Conservation (phyloP, 2,888 invertebrate species). For the Cantharis rufa region DNA sequence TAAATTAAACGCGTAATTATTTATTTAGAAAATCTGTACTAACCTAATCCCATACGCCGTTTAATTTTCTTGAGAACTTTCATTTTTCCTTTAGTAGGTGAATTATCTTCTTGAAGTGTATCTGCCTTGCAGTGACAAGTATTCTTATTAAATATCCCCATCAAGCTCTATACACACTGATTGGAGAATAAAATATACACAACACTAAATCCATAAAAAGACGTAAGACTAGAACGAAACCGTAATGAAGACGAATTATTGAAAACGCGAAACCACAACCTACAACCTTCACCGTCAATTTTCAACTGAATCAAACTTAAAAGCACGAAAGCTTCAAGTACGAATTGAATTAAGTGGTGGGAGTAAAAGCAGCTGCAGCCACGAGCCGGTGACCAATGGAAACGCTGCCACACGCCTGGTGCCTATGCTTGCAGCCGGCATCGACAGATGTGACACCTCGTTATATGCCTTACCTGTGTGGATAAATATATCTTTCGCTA, state of each 20-base stretch:
- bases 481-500: not conserved
- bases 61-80: slow-evolving; percentile 89
- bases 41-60: slow-evolving; percentile 84
- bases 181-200: slow-evolving; percentile 8
- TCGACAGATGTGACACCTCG: slow-evolving; percentile 51
- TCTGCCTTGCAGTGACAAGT: slow-evolving; percentile 50
- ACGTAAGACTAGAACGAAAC: slow-evolving; percentile 13
- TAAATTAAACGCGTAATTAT: not conserved
- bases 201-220: slow-evolving; percentile 24
- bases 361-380: slow-evolving; percentile 53
- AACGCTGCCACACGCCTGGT: slow-evolving; percentile 61
- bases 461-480: slow-evolving; percentile 19
- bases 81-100: slow-evolving; percentile 72
- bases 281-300: not conserved
- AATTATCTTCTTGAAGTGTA: slow-evolving; percentile 47
- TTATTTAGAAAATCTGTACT: slow-evolving; percentile 53
- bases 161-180: slow-evolving; percentile 40
- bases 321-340: slow-evolving; percentile 43
- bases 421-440: slow-evolving; percentile 60
- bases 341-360: slow-evolving; percentile 30
- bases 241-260: not conserved
- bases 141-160: slow-evolving; percentile 53
- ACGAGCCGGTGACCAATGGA: slow-evolving; percentile 64
- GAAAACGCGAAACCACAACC: slow-evolving; percentile 6
- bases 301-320: slow-evolving; percentile 36